Evolutionary conservation across 2,113 vertebrate species (phyloP), one percentile per base, ranked within the genome.

Genomic region (Pseudolaguvia tuberculata): DNA sequence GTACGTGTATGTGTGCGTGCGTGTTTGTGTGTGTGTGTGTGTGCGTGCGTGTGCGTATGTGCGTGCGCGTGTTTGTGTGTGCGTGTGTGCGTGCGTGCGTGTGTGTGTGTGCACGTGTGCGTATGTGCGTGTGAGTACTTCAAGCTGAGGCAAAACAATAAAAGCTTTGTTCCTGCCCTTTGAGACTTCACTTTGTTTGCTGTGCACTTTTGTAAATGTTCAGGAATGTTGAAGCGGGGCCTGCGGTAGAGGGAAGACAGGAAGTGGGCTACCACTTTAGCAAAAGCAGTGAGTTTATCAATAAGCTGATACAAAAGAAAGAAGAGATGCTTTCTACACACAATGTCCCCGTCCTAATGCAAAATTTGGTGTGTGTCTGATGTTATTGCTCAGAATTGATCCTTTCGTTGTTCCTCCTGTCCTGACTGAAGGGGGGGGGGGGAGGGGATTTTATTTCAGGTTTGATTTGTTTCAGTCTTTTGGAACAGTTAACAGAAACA

Each of bases 131-230:
- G 72, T 72, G 81, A 76, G 61, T 76, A 79, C 80, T 71, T 71
- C 68, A 61, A 84, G 78, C 73, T 78, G 71, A 45, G 52, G 35
- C 6, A 48, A 77, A 86, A 89, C 87, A 88, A 87, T 84, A 72
- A 70, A 53, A 81, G 80, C 83, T 84, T 83, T 88, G 88, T 87
- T 47, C 76, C 47, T 51, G 25, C 53, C 42, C 65, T 82, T 73
- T 76, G 77, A 77, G 78, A 73, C 76, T 75, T 78, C 69, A 50
- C 78, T 78, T 77, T 86, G 76, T 88, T 87, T 84, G 75, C 70
- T 58, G 29, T 59, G 66, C 35, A 48, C 62, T 70, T 85, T 57
- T 77, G 72, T 76, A 62, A 70, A 73, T 31, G 57, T 75, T 71
- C 79, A 80, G 79, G 83, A 72, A 80, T 85, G 70, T 78, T 21